Percentiles rank a stretch among this genome's conserved stretches.
These are phyloP conservation scores for Microctenopoma stevenorrisi DNA, from an alignment of 2,797 vertebrate species.

Conservation along the genomic window DNA sequence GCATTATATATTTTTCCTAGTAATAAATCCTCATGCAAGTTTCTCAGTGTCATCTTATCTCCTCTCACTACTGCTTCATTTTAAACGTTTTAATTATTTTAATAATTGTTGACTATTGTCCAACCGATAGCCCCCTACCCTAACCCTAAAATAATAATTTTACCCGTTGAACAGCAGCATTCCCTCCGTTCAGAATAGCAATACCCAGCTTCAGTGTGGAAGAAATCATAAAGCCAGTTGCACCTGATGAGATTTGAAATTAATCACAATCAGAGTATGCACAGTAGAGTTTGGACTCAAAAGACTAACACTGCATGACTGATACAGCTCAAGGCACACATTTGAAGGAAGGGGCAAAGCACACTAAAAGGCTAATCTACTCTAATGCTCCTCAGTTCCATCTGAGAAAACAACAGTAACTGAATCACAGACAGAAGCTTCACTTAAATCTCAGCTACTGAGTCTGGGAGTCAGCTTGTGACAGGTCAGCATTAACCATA, in stretches of 20 bases:
- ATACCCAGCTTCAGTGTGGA: slow-evolving; percentile 94
- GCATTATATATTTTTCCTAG: background rate
- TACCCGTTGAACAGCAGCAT: slow-evolving; percentile 94
- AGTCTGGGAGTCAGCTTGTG: background rate
- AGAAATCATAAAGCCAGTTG: slow-evolving; percentile 88
- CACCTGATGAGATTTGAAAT: slow-evolving; percentile 80
- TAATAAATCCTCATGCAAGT: no score
- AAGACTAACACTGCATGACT: background rate
- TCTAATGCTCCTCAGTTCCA: background rate
- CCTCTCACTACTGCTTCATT: background rate
- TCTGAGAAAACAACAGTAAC: background rate
- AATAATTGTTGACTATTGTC: background rate
- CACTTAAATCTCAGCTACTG: background rate
- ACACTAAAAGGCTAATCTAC: background rate
- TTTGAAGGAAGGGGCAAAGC: background rate
- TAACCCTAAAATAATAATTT: background rate
- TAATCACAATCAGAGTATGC: slow-evolving; percentile 32
- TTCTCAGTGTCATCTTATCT: slow-evolving; percentile 1
- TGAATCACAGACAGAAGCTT: slow-evolving; percentile 1
- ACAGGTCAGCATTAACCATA: slow-evolving; percentile 6
- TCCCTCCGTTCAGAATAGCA: slow-evolving; percentile 93
- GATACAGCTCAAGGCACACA: background rate
- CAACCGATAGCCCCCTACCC: background rate
- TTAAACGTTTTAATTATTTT: background rate
- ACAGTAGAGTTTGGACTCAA: background rate